Percentiles rank a stretch among this genome's conserved stretches.
These are phyloP conservation scores for Oceanites oceanicus DNA, from an alignment of 2,113 vertebrate species.

Conservation along the genomic window DNA sequence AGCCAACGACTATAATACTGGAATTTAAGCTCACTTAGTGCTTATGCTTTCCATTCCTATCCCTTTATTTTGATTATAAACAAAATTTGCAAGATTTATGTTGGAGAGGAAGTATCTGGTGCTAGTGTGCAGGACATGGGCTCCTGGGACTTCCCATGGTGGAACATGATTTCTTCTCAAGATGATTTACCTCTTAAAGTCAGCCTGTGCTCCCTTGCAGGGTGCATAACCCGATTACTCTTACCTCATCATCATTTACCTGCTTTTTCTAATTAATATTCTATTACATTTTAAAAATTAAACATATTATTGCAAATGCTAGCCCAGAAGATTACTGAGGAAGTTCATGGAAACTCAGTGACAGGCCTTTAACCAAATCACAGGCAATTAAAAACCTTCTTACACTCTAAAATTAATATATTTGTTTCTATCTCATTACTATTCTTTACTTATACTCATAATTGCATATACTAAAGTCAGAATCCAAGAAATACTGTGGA, in stretches of 20 bases:
- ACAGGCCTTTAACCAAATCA: not conserved
- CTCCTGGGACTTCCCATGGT: not conserved
- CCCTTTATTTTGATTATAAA: not conserved
- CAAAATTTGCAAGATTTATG: not conserved
- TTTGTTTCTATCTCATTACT: not conserved
- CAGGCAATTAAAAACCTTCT: not conserved
- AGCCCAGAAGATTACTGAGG: not conserved
- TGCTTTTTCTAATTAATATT: not conserved
- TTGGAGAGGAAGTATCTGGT: not conserved
- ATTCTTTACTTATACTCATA: not conserved
- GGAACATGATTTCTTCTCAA: not conserved
- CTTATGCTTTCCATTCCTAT: not conserved
- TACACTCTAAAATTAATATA: not conserved
- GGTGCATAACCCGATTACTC: not conserved
- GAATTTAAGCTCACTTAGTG: not conserved
- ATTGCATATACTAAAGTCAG: not conserved
- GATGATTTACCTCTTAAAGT: not conserved
- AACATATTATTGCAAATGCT: not conserved
- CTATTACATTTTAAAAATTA: not conserved
- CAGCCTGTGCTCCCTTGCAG: not conserved
- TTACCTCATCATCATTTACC: not conserved
- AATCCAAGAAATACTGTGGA: not conserved
- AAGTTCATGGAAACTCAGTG: not conserved
- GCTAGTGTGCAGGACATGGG: not conserved
- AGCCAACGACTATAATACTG: not conserved